phyloP scores from a whole-genome alignment of 92 coral and sea anemone genomes.

The Ricordea florida region DNA sequence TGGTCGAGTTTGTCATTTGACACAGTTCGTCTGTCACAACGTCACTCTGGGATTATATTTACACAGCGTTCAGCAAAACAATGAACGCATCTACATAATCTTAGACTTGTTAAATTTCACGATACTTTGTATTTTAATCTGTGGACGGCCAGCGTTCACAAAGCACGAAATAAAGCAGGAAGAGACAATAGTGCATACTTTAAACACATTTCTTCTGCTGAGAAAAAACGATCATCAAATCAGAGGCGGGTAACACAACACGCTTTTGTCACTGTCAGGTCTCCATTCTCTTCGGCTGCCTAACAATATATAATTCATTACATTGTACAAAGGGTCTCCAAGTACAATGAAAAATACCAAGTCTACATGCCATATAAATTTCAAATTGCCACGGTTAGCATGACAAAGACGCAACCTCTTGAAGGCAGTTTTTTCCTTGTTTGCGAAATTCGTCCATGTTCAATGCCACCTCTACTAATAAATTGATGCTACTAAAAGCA shows the following conservation, averaged over 20 bases:
- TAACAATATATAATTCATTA: slow-evolving; percentile 87
- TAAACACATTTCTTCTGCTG: too few species aligned
- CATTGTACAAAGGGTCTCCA: slow-evolving; percentile 81
- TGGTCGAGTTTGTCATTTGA: slow-evolving; percentile 10
- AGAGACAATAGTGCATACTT: too few species aligned
- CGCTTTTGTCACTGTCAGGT: slow-evolving; percentile 51
- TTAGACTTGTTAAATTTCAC: slow-evolving; percentile 50
- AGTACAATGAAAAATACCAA: slow-evolving; percentile 73
- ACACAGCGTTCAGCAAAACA: slow-evolving; percentile 49
- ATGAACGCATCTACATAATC: slow-evolving; percentile 43
- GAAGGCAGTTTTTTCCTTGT: slow-evolving; percentile 81
- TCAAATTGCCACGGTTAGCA: slow-evolving; percentile 75
- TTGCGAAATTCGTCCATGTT: slow-evolving; percentile 92
- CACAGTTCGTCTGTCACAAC: slow-evolving; percentile 33
- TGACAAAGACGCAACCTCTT: slow-evolving; percentile 87
- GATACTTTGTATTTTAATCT: slow-evolving; percentile 8
- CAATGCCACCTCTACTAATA: slow-evolving; percentile 95
- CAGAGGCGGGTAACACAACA: slow-evolving; percentile 58
- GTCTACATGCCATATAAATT: slow-evolving; percentile 75
- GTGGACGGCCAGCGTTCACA: slow-evolving; percentile 9
- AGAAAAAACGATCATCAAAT: too few species aligned
- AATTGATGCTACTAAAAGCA: slow-evolving; percentile 93
- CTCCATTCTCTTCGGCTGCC: slow-evolving; percentile 42
- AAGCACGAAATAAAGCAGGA: not conserved
- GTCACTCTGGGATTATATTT: slow-evolving; percentile 35